Evolutionary conservation across 1,140 invertebrate species (phyloP), one percentile per base, ranked within the genome.

Genomic region (Homalodisca vitripennis): DNA sequence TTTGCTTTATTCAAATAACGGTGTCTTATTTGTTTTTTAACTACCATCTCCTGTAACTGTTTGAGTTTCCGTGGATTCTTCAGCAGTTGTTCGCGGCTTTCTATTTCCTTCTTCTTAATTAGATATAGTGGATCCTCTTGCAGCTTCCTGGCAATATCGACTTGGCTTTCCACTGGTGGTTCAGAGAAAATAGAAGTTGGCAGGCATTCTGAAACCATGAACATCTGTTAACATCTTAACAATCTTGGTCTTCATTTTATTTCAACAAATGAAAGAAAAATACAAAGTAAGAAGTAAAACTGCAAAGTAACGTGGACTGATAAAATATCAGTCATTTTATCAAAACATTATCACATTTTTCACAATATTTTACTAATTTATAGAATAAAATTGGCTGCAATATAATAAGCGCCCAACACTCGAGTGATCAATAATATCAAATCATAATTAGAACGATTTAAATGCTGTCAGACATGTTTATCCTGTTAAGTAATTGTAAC

Each of bases 51-150:
- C 76, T 92, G 86, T 1, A 96, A 78, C 79, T 92, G 88, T 74
- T 93, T 93, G 71, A 95, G 81, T 79, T 93, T 93, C 0, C 96
- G 84, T n/a, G 94, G 94, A 86, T 96, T 97, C 73, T 93, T 89
- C 6, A 96, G 77, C 26, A 96, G 80, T 73, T 92, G 88, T 63
- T 86, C 86, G 47, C 89, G 81, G 0, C 88, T 88, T 81, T 95
- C 93, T 78, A 93, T 86, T 81, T 96, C 92, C 67, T 89, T 86
- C 78, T 92, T 89, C 75, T 92, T 92, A 0, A 97, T 95, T 1
- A 88, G 82, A 75, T 92, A 88, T 30, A 97, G 78, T 0, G 95
- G 95, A 84, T 97, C 95, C 80, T 97, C 95, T 78, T 93, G 86
- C 67, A 96, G 84, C 80, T 97, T 96, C 62, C 89, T 84, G 48